phyloP scores from a whole-genome alignment of 2,888 invertebrate genomes.

The Polydesmus complanatus region DNA sequence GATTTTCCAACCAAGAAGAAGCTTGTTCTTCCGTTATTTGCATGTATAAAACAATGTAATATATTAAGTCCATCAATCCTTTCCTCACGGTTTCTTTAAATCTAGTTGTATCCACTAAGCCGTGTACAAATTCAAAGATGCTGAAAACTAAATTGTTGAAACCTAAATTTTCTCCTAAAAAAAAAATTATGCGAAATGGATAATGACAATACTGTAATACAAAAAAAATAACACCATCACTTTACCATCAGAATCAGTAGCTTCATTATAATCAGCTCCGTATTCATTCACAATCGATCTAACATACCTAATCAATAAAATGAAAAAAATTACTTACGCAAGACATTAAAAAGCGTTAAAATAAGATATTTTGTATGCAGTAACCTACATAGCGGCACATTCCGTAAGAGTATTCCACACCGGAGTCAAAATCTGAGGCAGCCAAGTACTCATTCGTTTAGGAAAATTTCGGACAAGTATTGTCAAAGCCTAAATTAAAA shows the following conservation, averaged over 20 bases:
- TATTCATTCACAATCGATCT: slow-evolving; percentile 47
- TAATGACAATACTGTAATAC: neutral
- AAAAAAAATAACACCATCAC: no score
- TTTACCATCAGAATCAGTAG: slow-evolving; percentile 49
- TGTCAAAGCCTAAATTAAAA: slow-evolving; percentile 37
- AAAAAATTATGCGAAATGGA: slow-evolving; percentile 13
- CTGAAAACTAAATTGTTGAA: slow-evolving; percentile 50
- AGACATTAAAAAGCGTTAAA: no score
- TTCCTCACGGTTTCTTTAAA: slow-evolving; percentile 44
- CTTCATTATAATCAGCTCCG: slow-evolving; percentile 40
- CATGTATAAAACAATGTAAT: slow-evolving; percentile 51
- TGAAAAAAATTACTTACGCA: neutral
- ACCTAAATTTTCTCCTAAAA: slow-evolving; percentile 45
- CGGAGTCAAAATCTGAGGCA: slow-evolving; percentile 47
- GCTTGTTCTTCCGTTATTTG: slow-evolving; percentile 52
- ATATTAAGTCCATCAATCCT: slow-evolving; percentile 47
- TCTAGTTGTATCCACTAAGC: slow-evolving; percentile 43
- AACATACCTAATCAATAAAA: slow-evolving; percentile 38
- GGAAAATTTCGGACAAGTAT: slow-evolving; percentile 47
- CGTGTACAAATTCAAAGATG: slow-evolving; percentile 51
- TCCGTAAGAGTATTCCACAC: slow-evolving; percentile 54
- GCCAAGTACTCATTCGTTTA: slow-evolving; percentile 44
- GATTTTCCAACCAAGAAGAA: slow-evolving; percentile 44
- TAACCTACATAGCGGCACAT: slow-evolving; percentile 42
- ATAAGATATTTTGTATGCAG: neutral